phyloP scores from a whole-genome alignment of 2,113 vertebrate genomes.

The Zosterops lateralis region DNA sequence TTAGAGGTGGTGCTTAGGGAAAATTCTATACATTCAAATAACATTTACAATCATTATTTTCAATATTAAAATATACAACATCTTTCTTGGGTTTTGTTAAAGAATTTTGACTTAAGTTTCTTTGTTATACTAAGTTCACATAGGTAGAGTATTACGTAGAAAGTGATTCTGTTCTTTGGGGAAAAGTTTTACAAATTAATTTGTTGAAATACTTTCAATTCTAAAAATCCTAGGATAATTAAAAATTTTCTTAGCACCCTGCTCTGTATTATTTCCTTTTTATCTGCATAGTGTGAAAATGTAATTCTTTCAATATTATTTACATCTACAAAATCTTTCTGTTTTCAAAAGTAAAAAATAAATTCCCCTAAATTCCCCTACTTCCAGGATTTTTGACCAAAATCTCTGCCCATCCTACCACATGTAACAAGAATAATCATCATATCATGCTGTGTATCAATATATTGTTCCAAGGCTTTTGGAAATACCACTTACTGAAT shows the following conservation, averaged over 20 bases:
- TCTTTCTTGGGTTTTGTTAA: background rate
- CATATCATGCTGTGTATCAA: background rate
- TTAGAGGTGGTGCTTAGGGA: background rate
- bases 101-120: background rate
- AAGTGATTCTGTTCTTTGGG: background rate
- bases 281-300: background rate
- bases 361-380: background rate
- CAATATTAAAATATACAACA: background rate
- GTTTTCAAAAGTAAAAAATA: background rate
- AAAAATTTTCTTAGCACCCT: background rate
- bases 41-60: background rate
- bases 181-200: background rate
- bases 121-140: background rate
- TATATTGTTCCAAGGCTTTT: background rate
- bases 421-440: background rate
- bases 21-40: background rate
- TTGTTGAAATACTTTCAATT: background rate
- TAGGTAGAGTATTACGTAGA: rapidly evolving
- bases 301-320: background rate
- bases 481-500: background rate
- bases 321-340: background rate
- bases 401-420: background rate
- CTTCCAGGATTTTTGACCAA: background rate
- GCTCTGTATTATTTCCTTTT: background rate
- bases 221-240: background rate